Conservation (phyloP, 2,797 vertebrate species). For the Coranthus polyacanthus region DNA sequence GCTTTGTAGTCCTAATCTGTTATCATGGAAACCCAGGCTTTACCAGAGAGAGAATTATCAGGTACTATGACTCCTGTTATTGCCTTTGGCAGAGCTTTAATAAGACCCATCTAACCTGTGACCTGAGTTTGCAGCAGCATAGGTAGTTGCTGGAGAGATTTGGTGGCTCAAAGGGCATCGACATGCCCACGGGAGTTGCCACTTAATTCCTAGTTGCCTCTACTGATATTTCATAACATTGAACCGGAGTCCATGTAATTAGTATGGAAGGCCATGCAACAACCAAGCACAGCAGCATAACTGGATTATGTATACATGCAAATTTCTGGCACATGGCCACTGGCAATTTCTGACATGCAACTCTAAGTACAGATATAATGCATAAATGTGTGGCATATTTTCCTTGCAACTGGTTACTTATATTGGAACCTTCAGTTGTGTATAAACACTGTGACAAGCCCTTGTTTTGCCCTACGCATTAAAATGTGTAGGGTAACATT, state of each 20-base stretch:
- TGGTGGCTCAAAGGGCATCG: conserved; percentile 58
- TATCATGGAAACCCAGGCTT: conserved; percentile 67
- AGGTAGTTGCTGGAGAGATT: conserved; percentile 51
- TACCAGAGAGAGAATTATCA: conserved; percentile 61
- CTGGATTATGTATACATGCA: conserved; percentile 70
- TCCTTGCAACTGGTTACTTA: not conserved
- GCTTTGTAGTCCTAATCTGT: conserved; percentile 64
- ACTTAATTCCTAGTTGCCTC: conserved; percentile 55
- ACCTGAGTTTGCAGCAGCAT: conserved; percentile 49
- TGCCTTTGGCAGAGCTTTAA: conserved; percentile 72
- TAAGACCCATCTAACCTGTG: conserved; percentile 73
- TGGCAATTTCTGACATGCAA: conserved; percentile 40
- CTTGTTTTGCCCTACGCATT: too few species aligned
- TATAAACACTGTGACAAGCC: not conserved
- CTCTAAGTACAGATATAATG: conserved; percentile 33
- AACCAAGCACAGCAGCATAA: conserved; percentile 40
- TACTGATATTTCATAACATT: conserved; percentile 42
- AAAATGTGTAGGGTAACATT: too few species aligned
- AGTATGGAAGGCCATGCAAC: conserved; percentile 57
- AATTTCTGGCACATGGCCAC: conserved; percentile 47
- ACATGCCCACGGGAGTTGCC: conserved; percentile 47
- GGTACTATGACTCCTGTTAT: conserved; percentile 65
- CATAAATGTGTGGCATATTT: conserved; percentile 14
- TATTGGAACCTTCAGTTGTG: conserved; percentile 10
- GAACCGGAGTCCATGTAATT: conserved; percentile 59